These are phyloP conservation scores for Lophura nycthemera DNA, from an alignment of 2,113 vertebrate genomes.

Conservation along the genomic window DNA sequence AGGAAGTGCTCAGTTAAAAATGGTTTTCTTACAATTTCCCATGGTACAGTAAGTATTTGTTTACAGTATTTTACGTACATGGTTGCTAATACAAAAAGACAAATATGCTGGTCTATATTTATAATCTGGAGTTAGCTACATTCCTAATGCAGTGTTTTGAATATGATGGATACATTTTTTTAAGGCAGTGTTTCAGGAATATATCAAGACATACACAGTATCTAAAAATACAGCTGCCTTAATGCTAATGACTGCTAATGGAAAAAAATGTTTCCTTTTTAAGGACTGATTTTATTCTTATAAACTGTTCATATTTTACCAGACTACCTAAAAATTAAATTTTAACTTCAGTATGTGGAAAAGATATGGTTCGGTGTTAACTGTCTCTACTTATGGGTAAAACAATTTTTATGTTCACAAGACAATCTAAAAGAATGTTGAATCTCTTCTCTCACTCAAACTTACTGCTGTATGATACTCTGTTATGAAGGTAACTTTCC, in stretches of 20 bases:
- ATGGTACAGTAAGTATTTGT: conserved; percentile 91
- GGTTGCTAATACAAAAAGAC: conserved; percentile 59
- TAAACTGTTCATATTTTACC: neutral
- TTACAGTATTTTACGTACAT: conserved; percentile 61
- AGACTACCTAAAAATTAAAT: neutral
- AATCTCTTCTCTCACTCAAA: neutral
- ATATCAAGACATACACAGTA: neutral
- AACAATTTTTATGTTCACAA: neutral
- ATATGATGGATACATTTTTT: neutral
- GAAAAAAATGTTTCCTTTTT: neutral
- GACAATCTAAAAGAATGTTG: neutral
- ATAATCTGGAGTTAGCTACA: conserved; percentile 23
- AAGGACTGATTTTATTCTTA: neutral
- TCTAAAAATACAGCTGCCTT: conserved; percentile 1
- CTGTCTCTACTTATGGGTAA: neutral
- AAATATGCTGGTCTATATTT: conserved; percentile 61
- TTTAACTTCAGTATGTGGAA: neutral
- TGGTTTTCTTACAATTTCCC: conserved; percentile 93
- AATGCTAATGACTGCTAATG: conserved; percentile 10
- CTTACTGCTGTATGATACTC: neutral
- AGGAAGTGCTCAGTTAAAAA: conserved; percentile 93
- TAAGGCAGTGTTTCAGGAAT: conserved; percentile 26
- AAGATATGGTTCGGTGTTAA: neutral
- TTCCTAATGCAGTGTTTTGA: conserved; percentile 12
- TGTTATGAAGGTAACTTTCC: neutral